A percentile compares a stretch with the other conserved stretches of the same genome.
These are phyloP conservation scores for Otus scops DNA, from an alignment of 2,797 vertebrate species.

Conservation along the genomic window DNA sequence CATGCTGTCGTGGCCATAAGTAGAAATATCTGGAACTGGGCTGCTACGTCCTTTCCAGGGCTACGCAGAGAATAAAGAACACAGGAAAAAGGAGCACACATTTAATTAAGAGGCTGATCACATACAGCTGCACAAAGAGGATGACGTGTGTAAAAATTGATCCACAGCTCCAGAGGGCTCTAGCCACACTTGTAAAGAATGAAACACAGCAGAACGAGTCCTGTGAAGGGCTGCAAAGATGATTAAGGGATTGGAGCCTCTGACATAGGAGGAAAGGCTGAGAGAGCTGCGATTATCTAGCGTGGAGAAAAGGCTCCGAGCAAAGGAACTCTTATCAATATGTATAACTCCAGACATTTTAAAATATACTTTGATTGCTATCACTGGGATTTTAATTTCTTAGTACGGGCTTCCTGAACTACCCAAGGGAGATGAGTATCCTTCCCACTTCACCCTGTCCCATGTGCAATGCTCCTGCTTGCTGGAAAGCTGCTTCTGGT, in stretches of 20 bases:
- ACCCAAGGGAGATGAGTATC: background rate
- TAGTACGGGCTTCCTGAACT: background rate
- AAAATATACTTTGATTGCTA: background rate
- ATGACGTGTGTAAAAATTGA: background rate
- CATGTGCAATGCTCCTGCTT: background rate
- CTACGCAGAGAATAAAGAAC: background rate
- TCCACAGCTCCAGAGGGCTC: background rate
- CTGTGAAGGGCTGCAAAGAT: background rate
- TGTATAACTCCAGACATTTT: background rate
- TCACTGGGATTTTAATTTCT: background rate
- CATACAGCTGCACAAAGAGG: background rate
- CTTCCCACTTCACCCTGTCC: background rate
- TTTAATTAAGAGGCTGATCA: background rate
- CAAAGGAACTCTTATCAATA: background rate
- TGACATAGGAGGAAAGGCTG: background rate
- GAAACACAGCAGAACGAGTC: background rate
- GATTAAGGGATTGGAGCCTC: background rate
- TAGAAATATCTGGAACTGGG: background rate
- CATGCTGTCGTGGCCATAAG: rapidly evolving
- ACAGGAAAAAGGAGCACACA: background rate
- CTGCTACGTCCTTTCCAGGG: background rate
- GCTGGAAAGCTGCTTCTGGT: background rate
- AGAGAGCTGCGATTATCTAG: background rate
- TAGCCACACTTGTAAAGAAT: background rate
- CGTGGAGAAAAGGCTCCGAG: background rate